These are phyloP conservation scores for Mythimna pallens DNA, from an alignment of 2,888 invertebrate genomes.

Conservation along the genomic window DNA sequence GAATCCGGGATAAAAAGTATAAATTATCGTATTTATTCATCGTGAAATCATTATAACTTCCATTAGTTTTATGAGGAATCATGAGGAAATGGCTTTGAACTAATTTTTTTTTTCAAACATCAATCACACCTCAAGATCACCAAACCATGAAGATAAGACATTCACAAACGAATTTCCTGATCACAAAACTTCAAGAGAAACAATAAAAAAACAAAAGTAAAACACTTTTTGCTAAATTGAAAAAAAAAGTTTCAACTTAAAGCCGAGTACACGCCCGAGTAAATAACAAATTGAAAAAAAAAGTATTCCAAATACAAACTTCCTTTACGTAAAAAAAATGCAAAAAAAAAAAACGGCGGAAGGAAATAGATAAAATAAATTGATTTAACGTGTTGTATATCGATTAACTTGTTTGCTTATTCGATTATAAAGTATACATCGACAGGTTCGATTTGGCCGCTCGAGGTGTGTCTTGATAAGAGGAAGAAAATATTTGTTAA, in stretches of 20 bases:
- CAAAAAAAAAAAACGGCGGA: slow-evolving; percentile 46
- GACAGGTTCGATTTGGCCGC: slow-evolving; percentile 21
- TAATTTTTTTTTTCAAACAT: background rate
- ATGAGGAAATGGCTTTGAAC: slow-evolving; percentile 18
- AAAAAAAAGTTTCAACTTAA: slow-evolving; percentile 33
- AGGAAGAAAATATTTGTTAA: slow-evolving; percentile 4
- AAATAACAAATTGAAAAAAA: slow-evolving; percentile 28
- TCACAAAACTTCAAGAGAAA: slow-evolving; percentile 25
- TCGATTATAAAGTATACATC: slow-evolving; percentile 40
- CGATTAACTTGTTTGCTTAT: slow-evolving; percentile 28
- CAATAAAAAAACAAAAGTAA: slow-evolving; percentile 2
- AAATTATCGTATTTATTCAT: too few relatives aligned
- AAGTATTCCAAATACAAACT: slow-evolving; percentile 23
- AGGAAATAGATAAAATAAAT: slow-evolving; percentile 57
- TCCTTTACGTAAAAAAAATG: slow-evolving; percentile 33
- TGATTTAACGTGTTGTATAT: slow-evolving; percentile 40
- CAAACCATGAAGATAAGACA: slow-evolving; percentile 27
- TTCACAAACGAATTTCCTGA: slow-evolving; percentile 33
- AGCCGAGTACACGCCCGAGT: slow-evolving; percentile 26
- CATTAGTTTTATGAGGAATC: too few relatives aligned
- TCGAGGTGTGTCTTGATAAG: slow-evolving; percentile 55
- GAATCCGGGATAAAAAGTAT: too few relatives aligned
- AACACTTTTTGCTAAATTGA: slow-evolving; percentile 9
- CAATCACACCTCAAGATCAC: slow-evolving; percentile 7
- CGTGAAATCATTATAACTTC: background rate